Percentiles rank a stretch among this genome's conserved stretches.
Evolutionary conservation across 2,888 invertebrate species (phyloP).

Genomic region (Heliconius charithonia): DNA sequence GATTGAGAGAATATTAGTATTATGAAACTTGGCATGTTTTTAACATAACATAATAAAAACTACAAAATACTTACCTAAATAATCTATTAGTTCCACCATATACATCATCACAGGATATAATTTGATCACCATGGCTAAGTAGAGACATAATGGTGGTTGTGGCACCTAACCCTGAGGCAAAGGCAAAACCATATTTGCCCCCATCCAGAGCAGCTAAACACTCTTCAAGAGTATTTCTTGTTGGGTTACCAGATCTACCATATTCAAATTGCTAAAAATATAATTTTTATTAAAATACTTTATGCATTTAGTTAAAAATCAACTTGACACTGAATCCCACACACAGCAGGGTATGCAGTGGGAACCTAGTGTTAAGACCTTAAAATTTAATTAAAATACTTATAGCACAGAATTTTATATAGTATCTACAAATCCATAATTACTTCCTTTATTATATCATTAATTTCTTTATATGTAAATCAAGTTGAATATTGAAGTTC

Average conservation of each 20-base stretch:
- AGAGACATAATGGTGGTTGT: conserved; percentile 89
- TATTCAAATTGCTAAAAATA: conserved; percentile 92
- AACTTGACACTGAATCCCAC: too few species aligned
- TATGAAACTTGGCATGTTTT: too few species aligned
- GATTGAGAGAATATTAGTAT: too few species aligned
- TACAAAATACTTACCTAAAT: conserved; percentile 67
- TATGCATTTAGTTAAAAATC: too few species aligned
- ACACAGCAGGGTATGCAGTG: too few species aligned
- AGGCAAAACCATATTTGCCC: conserved; percentile 92
- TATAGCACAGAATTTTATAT: not conserved
- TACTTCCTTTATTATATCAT: not conserved
- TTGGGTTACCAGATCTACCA: conserved; percentile 97
- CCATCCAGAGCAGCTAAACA: conserved; percentile 95
- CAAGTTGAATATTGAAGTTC: not conserved
- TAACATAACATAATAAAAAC: not conserved
- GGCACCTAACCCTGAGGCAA: conserved; percentile 96
- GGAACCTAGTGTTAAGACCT: too few species aligned
- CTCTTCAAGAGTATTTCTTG: conserved; percentile 92
- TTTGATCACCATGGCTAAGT: conserved; percentile 93
- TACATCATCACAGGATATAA: conserved; percentile 95
- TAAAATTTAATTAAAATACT: not conserved
- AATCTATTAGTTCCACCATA: conserved; percentile 96
- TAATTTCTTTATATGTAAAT: conserved; percentile 3
- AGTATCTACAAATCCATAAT: not conserved
- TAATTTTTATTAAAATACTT: not conserved